phyloP scores from a whole-genome alignment of 2,113 vertebrate species.

The Solea senegalensis region DNA sequence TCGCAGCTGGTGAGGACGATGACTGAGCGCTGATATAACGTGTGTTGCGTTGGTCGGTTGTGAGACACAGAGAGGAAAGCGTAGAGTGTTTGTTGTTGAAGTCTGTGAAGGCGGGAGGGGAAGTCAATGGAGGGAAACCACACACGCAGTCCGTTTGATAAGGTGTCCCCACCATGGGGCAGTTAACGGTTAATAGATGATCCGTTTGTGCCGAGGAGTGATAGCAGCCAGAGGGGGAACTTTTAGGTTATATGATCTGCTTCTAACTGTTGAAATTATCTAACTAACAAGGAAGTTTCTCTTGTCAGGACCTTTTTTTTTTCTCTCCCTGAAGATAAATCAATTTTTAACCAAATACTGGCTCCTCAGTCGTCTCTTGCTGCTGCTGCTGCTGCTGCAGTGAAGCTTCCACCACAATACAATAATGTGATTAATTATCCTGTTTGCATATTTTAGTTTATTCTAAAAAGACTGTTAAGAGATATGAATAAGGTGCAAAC shows the following conservation, averaged over 20 bases:
- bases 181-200: constrained; percentile 65
- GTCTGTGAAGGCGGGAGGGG: constrained; percentile 18
- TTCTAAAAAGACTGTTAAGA: background rate
- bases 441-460: constrained; percentile 11
- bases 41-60: constrained; percentile 5
- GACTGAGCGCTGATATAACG: constrained; percentile 41
- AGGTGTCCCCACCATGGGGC: constrained; percentile 35
- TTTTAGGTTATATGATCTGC: constrained; percentile 15
- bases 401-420: background rate
- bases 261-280: constrained; percentile 18
- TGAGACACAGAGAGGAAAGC: constrained; percentile 8
- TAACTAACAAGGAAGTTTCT: constrained; percentile 17
- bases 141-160: constrained; percentile 44
- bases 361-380: background rate
- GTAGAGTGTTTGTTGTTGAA: background rate
- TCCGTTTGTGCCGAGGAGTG: constrained; percentile 15
- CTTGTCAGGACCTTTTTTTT: background rate
- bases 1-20: constrained; percentile 4
- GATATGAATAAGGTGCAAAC: no score
- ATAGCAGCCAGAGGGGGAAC: constrained; percentile 19
- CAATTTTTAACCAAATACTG: background rate
- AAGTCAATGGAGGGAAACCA: constrained; percentile 45
- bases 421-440: background rate
- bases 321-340: background rate
- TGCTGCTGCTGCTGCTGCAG: background rate